A percentile compares a stretch with the other conserved stretches of the same genome.
Conservation (phyloP, 2,113 vertebrate species). For the Syrrhaptes paradoxus region DNA sequence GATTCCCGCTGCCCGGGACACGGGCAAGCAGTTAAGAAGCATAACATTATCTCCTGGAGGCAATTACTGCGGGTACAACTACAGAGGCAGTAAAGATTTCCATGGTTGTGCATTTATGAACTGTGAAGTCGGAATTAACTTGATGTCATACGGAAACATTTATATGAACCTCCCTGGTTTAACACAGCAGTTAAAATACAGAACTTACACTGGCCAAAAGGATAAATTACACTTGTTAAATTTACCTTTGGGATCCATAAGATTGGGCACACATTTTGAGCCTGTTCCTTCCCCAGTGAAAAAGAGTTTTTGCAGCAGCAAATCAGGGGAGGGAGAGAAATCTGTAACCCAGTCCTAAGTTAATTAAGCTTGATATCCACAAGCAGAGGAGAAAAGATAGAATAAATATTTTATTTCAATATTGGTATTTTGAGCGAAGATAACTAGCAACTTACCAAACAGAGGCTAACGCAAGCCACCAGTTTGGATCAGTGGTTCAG, state of each 20-base stretch:
- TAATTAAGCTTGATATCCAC: background rate
- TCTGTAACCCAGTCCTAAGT: background rate
- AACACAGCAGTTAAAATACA: background rate
- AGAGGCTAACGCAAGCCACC: background rate
- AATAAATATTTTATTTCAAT: background rate
- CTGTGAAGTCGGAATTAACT: background rate
- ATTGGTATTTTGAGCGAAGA: background rate
- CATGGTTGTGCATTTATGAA: accelerated
- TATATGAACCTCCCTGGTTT: background rate
- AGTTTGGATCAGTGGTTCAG: background rate
- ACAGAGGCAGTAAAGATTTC: background rate
- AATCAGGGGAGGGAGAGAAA: background rate
- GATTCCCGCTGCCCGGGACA: background rate
- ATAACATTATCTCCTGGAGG: background rate
- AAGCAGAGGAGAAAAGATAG: background rate
- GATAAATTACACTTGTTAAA: background rate
- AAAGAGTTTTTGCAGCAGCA: background rate
- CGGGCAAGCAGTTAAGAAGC: background rate
- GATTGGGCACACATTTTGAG: background rate
- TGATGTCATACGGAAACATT: background rate
- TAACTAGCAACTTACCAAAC: background rate
- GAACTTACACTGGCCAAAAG: background rate
- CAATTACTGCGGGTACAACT: accelerated
- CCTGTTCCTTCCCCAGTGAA: background rate
- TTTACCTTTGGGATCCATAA: background rate